These are phyloP conservation scores for Lasioglossum villosulum DNA, from an alignment of 2,888 invertebrate genomes.

Conservation along the genomic window DNA sequence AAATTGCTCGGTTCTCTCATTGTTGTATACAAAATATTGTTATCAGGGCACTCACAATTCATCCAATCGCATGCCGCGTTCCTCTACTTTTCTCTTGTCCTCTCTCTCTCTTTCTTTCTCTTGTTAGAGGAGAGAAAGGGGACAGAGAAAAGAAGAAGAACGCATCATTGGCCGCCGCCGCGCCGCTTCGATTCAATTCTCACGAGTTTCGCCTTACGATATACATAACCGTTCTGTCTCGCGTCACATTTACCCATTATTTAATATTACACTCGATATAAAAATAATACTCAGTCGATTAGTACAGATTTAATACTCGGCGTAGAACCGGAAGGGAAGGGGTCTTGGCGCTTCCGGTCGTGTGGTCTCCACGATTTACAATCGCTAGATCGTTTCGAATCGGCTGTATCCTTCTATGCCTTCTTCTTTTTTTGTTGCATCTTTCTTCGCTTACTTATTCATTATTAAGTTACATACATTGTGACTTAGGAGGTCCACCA, in stretches of 20 bases:
- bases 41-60: constrained; percentile 71
- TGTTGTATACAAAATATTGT: constrained; percentile 77
- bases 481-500: constrained; percentile 64
- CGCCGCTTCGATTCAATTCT: constrained; percentile 28
- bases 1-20: constrained; percentile 11
- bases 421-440: constrained; percentile 11
- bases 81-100: not conserved
- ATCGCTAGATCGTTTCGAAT: not conserved
- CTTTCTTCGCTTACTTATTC: constrained; percentile 3
- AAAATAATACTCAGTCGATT: constrained; percentile 84
- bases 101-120: not conserved
- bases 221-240: constrained; percentile 35
- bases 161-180: constrained; percentile 17
- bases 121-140: not conserved
- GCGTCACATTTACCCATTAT: constrained; percentile 58
- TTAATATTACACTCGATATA: constrained; percentile 74
- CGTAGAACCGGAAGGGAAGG: constrained; percentile 69
- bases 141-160: constrained; percentile 13
- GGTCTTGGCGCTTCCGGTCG: constrained; percentile 59
- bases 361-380: constrained; percentile 1
- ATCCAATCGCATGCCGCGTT: constrained; percentile 37
- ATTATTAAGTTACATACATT: constrained; percentile 35
- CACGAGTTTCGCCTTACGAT: constrained; percentile 35
- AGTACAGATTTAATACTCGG: constrained; percentile 80
- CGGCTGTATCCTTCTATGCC: not conserved